Evolutionary conservation across 2,113 vertebrate genomes (phyloP), one percentile per base, ranked within the genome.

Genomic region (Vidua chalybeata): DNA sequence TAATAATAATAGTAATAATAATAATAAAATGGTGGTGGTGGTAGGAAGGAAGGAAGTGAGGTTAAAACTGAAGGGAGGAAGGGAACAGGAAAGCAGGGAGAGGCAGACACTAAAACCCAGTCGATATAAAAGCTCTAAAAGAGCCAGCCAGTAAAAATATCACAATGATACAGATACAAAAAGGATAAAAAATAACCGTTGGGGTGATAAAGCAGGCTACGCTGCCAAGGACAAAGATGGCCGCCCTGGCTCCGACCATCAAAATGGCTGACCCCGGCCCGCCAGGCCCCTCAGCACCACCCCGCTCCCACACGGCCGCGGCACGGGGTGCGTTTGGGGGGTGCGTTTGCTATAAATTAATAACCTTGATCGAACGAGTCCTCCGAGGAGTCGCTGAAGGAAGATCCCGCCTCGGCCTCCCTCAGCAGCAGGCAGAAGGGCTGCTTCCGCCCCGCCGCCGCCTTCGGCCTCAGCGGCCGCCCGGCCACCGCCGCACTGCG

Each of bases 301-400:
- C 95, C 59, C 77, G 5, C 95, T 43, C 96, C 37, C 96, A 85
- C 84, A 80, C 81, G 78, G 55, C 13, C 94, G 23, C 13, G 71
- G 89, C 37, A 23, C 52, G 52, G 87, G 64, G 35, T 45, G 84
- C 23, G 2, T 48, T n/a, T 31, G 76, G 91, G 91, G 93, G 63
- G 87, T 97, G 97, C 93, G 94, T 97, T 97, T 96, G 98, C 90
- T 94, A 96, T 86, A 93, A 98, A 97, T 98, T 99, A 99, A 98
- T 99, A 99, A 99, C 99, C 99, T 99, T 99, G 99, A 97, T 99
- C 99, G 83, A 99, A 99, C 74, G 99, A 99, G 98, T 99, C 99
- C 97, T 99, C 99, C 77, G 99, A 99, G 93, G 99, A 99, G 97
- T 98, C 98, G 67, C 98, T 98, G 98, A 98, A 98, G 87, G 98